Evolutionary conservation across 2,113 vertebrate species (phyloP).

Genomic region (Lontra canadensis): DNA sequence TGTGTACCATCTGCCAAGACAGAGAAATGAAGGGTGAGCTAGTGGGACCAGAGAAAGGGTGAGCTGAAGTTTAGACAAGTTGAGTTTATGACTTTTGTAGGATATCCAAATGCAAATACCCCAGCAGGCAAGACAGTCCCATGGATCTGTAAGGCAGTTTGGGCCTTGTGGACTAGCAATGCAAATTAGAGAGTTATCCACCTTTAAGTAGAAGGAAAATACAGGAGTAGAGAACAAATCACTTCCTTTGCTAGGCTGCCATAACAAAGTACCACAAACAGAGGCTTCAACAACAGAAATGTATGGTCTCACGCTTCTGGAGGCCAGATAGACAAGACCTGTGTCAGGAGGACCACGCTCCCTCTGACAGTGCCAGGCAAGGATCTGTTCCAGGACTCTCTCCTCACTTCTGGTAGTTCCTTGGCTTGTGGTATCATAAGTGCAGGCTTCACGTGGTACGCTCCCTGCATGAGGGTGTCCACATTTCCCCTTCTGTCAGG

Average conservation of each 20-base stretch:
- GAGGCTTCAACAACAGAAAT: not conserved
- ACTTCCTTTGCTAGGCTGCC: not conserved
- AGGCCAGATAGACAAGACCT: not conserved
- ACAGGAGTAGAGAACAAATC: not conserved
- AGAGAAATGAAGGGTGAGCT: not conserved
- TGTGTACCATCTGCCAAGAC: not conserved
- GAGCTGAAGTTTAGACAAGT: not conserved
- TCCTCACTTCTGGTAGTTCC: not conserved
- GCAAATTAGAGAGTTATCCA: not conserved
- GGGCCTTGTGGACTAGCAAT: not conserved
- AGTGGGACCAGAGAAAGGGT: not conserved
- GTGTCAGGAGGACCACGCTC: no score
- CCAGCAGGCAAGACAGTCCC: not conserved
- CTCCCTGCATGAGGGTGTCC: not conserved
- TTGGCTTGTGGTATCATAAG: not conserved
- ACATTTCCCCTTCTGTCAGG: not conserved
- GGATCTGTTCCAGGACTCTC: not conserved
- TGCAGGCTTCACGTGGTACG: not conserved
- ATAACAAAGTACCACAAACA: not conserved
- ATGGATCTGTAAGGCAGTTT: not conserved
- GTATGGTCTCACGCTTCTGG: not conserved
- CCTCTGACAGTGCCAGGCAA: fast-evolving
- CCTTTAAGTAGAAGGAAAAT: not conserved
- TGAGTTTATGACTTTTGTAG: not conserved
- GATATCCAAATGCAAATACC: not conserved